These are phyloP conservation scores for Drosophila niveifrons DNA, from an alignment of 2,888 invertebrate species.

Conservation along the genomic window DNA sequence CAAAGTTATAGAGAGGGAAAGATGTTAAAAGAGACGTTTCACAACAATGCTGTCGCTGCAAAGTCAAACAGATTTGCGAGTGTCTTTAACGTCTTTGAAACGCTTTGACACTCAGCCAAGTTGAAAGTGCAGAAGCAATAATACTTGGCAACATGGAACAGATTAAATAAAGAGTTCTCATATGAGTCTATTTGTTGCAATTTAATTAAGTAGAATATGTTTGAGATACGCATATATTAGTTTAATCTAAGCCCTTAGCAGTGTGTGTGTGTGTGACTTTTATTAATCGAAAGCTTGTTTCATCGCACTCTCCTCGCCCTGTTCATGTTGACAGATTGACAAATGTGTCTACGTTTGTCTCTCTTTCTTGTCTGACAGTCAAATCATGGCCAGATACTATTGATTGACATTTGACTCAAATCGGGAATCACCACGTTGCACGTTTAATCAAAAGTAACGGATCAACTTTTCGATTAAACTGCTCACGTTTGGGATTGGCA, in stretches of 20 bases:
- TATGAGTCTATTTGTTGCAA: not conserved
- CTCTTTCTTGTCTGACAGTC: slow-evolving; percentile 34
- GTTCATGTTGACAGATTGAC: slow-evolving; percentile 46
- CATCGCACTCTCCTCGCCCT: slow-evolving; percentile 30
- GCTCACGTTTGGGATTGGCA: slow-evolving; percentile 31
- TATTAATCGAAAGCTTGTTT: slow-evolving; percentile 47
- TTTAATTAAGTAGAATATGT: not conserved
- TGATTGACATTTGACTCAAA: slow-evolving; percentile 35
- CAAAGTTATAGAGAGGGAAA: not conserved
- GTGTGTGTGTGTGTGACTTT: not conserved
- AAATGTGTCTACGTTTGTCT: slow-evolving; percentile 47
- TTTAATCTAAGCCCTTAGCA: not conserved
- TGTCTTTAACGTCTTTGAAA: slow-evolving; percentile 43
- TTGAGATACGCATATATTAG: not conserved
- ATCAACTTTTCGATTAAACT: slow-evolving; percentile 36
- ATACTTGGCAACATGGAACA: slow-evolving; percentile 4
- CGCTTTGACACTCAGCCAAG: slow-evolving; percentile 59
- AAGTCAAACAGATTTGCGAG: slow-evolving; percentile 40
- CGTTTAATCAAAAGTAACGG: slow-evolving; percentile 10
- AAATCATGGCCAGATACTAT: slow-evolving; percentile 26
- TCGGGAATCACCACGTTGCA: slow-evolving; percentile 28
- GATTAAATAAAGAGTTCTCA: not conserved
- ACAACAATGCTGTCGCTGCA: slow-evolving; percentile 11
- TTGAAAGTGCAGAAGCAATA: slow-evolving; percentile 20
- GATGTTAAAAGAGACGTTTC: not conserved